Base-by-base conservation (phyloP, 2,888 invertebrate genomes). In the Eupithecia abbreviata region DNA sequence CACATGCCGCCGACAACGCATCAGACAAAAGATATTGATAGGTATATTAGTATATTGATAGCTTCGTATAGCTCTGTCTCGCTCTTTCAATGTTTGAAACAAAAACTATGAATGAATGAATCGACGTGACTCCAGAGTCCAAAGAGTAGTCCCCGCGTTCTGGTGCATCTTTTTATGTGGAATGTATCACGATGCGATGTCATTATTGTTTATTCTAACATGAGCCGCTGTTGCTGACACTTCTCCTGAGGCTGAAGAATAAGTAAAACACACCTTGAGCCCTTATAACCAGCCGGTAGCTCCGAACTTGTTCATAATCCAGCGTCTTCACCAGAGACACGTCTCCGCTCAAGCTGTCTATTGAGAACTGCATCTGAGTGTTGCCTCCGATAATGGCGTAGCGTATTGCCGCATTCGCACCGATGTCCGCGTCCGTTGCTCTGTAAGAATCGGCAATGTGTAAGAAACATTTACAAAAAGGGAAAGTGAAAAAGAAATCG, bases 321-420 rank as follows among this genome's bases (percentile, higher is more conserved):
- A 99, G 93, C 0, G 97, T 96, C 86, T 98, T 98, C 0, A 98
- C 97, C 15, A 99, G 94, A 0, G 97, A 97, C 3, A 98, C 97
- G 88, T 99, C 98, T 0, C 99, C 99, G 77, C 97, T 98, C 84
- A 98, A 96, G 75, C 98, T 98, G 92, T 99, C 99, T 58, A 99
- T 99, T 2, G 98, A 97, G 90, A 99, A 99, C 86, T 98, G 98
- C 83, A 98, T 97, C 88, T 98, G 98, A 0, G 97, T 97, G 92
- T 99, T 99, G 43, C 99, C 99, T 10, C 99, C 98, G 82, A 99
- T 99, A 83, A 99, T 98, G 15, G 98, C 98, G 93, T 98, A 99
- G 71, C 99, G 96, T 75, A 99, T 97, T 0, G 98, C 98, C 3
- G 98, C 98, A 92, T 99, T 99, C 49, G 97, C 96, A 0, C 99